These are phyloP conservation scores for Pempheris klunzingeri DNA, from an alignment of 2,797 vertebrate genomes.

Conservation along the genomic window DNA sequence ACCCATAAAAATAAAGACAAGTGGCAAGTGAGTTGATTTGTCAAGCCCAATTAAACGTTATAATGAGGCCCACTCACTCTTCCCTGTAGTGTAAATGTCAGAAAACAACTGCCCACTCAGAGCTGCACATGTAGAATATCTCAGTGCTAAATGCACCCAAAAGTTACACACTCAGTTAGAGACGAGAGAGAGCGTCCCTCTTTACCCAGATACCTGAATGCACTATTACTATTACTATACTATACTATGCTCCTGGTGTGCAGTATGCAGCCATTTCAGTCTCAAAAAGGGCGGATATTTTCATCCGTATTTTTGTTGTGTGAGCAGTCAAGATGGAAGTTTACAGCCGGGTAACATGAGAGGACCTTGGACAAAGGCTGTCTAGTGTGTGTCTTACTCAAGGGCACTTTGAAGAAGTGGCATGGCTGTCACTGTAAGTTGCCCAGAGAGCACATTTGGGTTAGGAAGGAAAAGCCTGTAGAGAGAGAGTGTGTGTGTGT, in stretches of 20 bases:
- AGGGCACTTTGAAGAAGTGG: background rate
- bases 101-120: background rate
- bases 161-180: background rate
- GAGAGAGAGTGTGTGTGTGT: background rate
- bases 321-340: background rate
- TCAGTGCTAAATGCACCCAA: background rate
- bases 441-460: slow-evolving; percentile 7
- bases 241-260: background rate
- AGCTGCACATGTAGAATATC: background rate
- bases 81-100: background rate
- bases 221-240: background rate
- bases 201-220: background rate
- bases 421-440: background rate
- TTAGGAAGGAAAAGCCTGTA: too few relatives aligned
- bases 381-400: slow-evolving; percentile 1
- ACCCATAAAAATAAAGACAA: background rate
- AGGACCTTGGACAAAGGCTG: background rate
- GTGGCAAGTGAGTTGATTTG: background rate
- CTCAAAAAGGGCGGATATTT: background rate
- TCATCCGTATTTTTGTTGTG: background rate
- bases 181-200: background rate
- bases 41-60: background rate
- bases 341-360: background rate
- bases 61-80: background rate
- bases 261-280: background rate